phyloP scores from a whole-genome alignment of 2,797 vertebrate species.

The Clarias platycephalus region DNA sequence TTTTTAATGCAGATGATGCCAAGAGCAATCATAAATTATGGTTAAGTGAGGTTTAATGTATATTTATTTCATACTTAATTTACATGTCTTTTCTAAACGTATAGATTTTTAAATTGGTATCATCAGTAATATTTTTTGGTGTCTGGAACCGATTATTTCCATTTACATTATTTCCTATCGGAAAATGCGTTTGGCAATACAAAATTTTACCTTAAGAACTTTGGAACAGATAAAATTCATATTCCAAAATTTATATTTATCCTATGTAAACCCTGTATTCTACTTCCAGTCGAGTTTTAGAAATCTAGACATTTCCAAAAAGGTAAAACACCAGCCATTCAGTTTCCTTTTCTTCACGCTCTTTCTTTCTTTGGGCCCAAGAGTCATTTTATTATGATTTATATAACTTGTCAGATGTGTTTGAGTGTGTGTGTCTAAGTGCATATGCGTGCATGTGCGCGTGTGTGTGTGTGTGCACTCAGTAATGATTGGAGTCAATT shows the following conservation, averaged over 20 bases:
- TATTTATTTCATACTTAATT: too few relatives aligned
- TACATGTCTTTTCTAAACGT: too few relatives aligned
- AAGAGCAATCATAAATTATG: too few relatives aligned
- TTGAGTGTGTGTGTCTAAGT: constrained; percentile 9
- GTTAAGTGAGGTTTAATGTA: too few relatives aligned
- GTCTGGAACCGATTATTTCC: too few relatives aligned
- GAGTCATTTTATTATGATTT: constrained; percentile 35
- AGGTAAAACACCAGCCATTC: neutral
- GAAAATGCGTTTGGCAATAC: too few relatives aligned
- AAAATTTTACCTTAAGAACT: too few relatives aligned
- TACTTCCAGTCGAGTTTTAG: neutral
- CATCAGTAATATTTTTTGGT: too few relatives aligned
- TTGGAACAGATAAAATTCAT: too few relatives aligned
- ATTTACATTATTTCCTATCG: too few relatives aligned
- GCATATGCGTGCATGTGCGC: constrained; percentile 19
- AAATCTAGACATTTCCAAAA: neutral
- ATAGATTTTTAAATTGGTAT: too few relatives aligned
- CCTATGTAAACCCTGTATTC: neutral
- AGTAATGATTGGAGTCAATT: constrained; percentile 54
- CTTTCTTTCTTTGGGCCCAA: constrained; percentile 24
- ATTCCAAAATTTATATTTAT: neutral
- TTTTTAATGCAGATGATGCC: too few relatives aligned
- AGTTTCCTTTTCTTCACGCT: neutral
- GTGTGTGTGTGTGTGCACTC: constrained; percentile 28
- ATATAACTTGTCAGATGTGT: constrained; percentile 15